Evolutionary conservation across 1,140 invertebrate genomes (phyloP), one percentile per base, ranked within the genome.

Genomic region (Dysdera silvatica): DNA sequence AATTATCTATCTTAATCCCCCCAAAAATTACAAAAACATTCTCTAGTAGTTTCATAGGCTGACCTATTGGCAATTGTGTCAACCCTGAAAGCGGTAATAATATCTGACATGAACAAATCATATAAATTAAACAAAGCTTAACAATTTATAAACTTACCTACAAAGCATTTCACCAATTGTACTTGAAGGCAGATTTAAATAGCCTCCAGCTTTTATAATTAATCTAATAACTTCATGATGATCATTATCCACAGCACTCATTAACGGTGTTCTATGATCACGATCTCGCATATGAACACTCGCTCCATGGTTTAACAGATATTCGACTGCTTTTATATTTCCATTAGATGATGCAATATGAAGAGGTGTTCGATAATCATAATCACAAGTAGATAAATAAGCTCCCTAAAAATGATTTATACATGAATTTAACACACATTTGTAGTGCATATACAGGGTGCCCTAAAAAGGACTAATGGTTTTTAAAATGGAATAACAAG

Each of bases 261-360:
- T 70, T 20, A 78, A 61, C 26, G 76, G 74, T 10, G 72, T 74
- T 55, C 71, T 66, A 10, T 68, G 68, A 23, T 73, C 79, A 73
- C 78, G 79, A 69, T 89, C 88, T 71, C 83, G 84, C 33, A 83
- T 76, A 68, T 94, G 90, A n/a, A 95, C 87, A 53, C 84, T 88
- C 0, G 88, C 89, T 1, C 92, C 92, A 68, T 89, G 83, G 41
- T 82, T 79, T 20, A 95, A 74, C 8, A 95, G 76, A 76, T 84
- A 85, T 63, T 85, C 81, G 0, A 93, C 86, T 0, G 88, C 78
- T 2, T 80, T 68, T 0, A 82, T 47, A 65, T 87, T 82, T 0
- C 88, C 89, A 67, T 86, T 79, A 40, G 82, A 77, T 35, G 86
- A 85, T 8, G 90, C 89, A 40, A 91, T 79, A 69, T 95, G 91